Conservation (phyloP, 2,113 vertebrate genomes). For the Proteles cristata region DNA sequence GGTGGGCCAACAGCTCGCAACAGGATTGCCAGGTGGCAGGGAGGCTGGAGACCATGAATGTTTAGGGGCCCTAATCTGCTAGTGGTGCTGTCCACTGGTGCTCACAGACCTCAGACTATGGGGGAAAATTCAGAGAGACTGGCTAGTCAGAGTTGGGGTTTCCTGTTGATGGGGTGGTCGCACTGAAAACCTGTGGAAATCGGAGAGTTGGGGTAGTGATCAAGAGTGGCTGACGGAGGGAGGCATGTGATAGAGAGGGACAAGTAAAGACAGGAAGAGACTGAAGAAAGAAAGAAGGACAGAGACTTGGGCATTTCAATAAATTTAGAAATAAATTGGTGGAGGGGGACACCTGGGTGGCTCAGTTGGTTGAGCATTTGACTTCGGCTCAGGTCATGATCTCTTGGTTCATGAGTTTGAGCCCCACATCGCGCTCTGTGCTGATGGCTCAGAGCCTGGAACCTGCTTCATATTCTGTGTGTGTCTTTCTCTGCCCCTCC, state of each 20-base stretch:
- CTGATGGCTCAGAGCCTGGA: too few species aligned
- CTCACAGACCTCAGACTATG: too few species aligned
- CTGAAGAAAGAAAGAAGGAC: neutral
- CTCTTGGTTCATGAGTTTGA: too few species aligned
- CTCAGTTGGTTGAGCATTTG: too few species aligned
- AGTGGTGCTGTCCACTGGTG: neutral
- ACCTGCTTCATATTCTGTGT: too few species aligned
- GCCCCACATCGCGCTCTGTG: too few species aligned
- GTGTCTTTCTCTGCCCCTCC: too few species aligned
- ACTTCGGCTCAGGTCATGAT: too few species aligned
- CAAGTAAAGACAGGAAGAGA: neutral
- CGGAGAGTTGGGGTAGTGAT: neutral
- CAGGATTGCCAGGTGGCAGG: neutral
- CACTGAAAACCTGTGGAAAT: neutral
- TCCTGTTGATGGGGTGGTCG: neutral
- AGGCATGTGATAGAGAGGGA: neutral
- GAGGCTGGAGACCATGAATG: neutral
- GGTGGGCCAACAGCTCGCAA: neutral
- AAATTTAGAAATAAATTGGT: neutral
- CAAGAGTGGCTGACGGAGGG: neutral
- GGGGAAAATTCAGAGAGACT: neutral
- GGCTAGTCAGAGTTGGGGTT: too few species aligned
- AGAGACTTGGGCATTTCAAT: neutral
- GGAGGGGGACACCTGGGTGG: neutral
- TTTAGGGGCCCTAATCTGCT: neutral